A percentile compares a stretch with the other conserved stretches of the same genome.
phyloP scores from a whole-genome alignment of 2,888 invertebrate genomes.

The Hedychridium roseum region DNA sequence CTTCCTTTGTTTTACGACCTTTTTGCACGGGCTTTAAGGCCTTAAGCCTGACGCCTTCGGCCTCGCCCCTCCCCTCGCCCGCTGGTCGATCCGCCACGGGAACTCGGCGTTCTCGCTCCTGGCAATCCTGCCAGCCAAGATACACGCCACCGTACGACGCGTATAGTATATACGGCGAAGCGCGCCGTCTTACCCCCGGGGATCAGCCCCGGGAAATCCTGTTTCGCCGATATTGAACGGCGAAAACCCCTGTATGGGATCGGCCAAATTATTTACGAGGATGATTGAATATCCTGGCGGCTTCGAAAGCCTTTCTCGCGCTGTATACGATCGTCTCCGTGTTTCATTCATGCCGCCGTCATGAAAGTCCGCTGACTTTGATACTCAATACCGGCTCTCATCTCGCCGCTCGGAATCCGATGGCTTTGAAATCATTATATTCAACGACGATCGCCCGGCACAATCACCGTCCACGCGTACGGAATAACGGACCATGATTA shows the following conservation, averaged over 20 bases:
- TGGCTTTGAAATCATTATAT: too few species aligned
- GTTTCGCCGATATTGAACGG: slow-evolving; percentile 37
- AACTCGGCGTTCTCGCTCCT: too few species aligned
- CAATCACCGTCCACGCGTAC: too few species aligned
- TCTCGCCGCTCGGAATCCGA: too few species aligned
- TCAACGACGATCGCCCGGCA: too few species aligned
- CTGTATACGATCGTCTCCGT: too few species aligned
- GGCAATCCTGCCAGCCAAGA: too few species aligned
- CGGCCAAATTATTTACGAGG: slow-evolving; percentile 35
- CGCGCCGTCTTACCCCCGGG: slow-evolving; percentile 24
- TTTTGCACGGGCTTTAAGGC: slow-evolving; percentile 48
- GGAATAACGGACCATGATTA: too few species aligned
- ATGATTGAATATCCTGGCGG: slow-evolving; percentile 33
- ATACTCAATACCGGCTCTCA: too few species aligned
- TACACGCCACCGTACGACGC: slow-evolving; percentile 7
- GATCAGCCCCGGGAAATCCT: slow-evolving; percentile 39
- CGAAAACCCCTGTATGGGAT: slow-evolving; percentile 13
- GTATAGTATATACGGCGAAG: slow-evolving; percentile 27
- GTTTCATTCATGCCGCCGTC: too few species aligned
- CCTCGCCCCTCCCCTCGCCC: slow-evolving; percentile 27
- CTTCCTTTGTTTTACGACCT: slow-evolving; percentile 52
- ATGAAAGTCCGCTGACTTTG: too few species aligned
- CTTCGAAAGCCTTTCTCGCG: too few species aligned
- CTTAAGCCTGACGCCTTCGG: slow-evolving; percentile 44
- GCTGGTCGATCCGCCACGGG: slow-evolving; percentile 8